Evolutionary conservation across 1,140 invertebrate genomes (phyloP), one percentile per base, ranked within the genome.

Genomic region (Tribolium madens): DNA sequence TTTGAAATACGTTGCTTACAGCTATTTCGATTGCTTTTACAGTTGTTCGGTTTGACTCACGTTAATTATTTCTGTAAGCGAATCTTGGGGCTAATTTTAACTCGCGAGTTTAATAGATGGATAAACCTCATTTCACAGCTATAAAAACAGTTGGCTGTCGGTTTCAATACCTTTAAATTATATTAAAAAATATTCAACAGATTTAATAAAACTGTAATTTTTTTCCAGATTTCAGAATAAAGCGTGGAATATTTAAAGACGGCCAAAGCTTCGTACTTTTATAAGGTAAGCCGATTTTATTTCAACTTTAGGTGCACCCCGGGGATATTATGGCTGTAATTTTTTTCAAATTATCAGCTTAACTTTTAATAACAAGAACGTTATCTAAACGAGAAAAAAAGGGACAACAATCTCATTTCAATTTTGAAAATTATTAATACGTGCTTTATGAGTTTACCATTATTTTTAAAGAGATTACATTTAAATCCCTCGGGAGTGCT

Each of bases 241-340:
- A 26, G 18, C 7, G 52, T 21, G 18, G 52, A 57, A 57, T n/a
- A n/a, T n/a, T n/a, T n/a, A n/a, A n/a, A n/a, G n/a, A n/a, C n/a
- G n/a, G n/a, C n/a, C n/a, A n/a, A n/a, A n/a, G n/a, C 15, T 10
- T 17, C 13, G 18, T 1, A 18, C 13, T 60, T 60, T 60, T 60
- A 60, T 26, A 60, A 60, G 53, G 53, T 60, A 60, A 26, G 53
- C 53, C 18, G 53, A 26, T 60, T 60, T 60, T 60, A 60, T 18
- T 13, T 15, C 6, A 52, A 3, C 52, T 1, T 9, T 3, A n/a
- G 9, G 18, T 21, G 18, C 1, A 4, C 6, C 21, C 21, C 21
- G 21, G 3, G n/a, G n/a, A n/a, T n/a, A n/a, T n/a, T n/a, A n/a
- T n/a, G n/a, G n/a, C n/a, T n/a, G n/a, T n/a, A n/a, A n/a, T n/a